Evolutionary conservation across 1,140 invertebrate genomes (phyloP), one percentile per base, ranked within the genome.

Genomic region (Drosophila subobscura): DNA sequence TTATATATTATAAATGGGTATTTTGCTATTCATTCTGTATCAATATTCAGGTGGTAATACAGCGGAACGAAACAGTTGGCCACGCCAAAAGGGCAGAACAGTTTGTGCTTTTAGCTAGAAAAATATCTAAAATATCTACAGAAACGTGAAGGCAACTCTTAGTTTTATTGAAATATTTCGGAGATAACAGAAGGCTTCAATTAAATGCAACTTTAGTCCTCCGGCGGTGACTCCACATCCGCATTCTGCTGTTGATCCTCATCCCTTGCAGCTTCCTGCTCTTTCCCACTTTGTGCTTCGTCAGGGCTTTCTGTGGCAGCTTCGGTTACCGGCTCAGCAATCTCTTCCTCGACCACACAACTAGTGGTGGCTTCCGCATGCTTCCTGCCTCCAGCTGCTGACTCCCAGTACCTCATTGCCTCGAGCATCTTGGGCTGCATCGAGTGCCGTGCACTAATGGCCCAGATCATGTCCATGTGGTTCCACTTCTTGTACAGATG

Each of bases 401-500:
- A 37, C 7, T 88, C 83, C 52, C 59, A 83, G 5, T 55, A 22
- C 16, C 79, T 83, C 27, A 93, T 91, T 4, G 92, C 70, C 50
- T 86, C 23, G 1, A 91, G 47, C 14, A 86, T 47, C 5, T 58
- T 68, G 3, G 94, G 91, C 86, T 95, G 95, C 0, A 95, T 85
- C 8, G 94, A 77, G 41, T 90, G 85, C 60, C 93, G 93, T 0
- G 93, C 92, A 64, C 93, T 92, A n/a, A 92, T 93, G 0, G 93
- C 95, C 92, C 93, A 95, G 51, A 94, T 91, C 92, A 95, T 93
- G 70, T 94, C 93, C 8, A 94, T 51, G 70, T 94, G 94, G 58
- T 92, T 93, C 77, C 93, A 94, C 7, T 79, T 90, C 2, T 80
- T 51, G 33, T 94, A 91, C 60, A 91, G 56, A 54, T 91, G 90